Conservation (phyloP, 2,888 invertebrate genomes). For the Parnassius mnemosyne region DNA sequence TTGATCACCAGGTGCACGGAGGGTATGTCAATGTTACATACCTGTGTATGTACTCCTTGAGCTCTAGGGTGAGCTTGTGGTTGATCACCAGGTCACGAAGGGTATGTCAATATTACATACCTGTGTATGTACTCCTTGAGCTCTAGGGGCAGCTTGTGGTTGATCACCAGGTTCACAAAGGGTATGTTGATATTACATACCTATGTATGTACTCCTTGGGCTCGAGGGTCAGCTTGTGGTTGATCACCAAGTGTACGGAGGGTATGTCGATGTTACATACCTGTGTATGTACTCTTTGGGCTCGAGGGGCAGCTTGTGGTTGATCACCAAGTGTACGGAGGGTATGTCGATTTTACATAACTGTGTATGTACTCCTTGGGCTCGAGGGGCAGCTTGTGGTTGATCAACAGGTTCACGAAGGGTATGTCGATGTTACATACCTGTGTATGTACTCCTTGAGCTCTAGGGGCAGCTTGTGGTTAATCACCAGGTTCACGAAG, state of each 20-base stretch:
- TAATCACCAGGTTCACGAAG: conserved; percentile 95
- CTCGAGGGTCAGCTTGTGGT: conserved; percentile 92
- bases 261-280: conserved; percentile 90
- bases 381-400: conserved; percentile 92
- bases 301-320: conserved; percentile 94
- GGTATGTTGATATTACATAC: conserved; percentile 89
- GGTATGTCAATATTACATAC: conserved; percentile 89
- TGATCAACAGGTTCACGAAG: conserved; percentile 95
- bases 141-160: conserved; percentile 94
- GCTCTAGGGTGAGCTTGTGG: conserved; percentile 90
- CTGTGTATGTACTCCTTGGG: conserved; percentile 82
- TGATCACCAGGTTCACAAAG: conserved; percentile 95
- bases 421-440: conserved; percentile 89
- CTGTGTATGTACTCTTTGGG: conserved; percentile 97
- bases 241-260: conserved; percentile 95
- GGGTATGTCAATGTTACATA: conserved; percentile 89
- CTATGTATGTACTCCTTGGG: neutral
- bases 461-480: conserved; percentile 94
- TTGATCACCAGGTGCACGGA: conserved; percentile 97
- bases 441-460: conserved; percentile 83
- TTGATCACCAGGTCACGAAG: conserved; percentile 96
- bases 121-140: conserved; percentile 83
- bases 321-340: conserved; percentile 95
- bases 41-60: conserved; percentile 82
- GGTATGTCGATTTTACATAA: conserved; percentile 90